Percentiles rank a stretch among this genome's conserved stretches.
phyloP scores from a whole-genome alignment of 2,888 invertebrate species.

The Mythimna ferrago region DNA sequence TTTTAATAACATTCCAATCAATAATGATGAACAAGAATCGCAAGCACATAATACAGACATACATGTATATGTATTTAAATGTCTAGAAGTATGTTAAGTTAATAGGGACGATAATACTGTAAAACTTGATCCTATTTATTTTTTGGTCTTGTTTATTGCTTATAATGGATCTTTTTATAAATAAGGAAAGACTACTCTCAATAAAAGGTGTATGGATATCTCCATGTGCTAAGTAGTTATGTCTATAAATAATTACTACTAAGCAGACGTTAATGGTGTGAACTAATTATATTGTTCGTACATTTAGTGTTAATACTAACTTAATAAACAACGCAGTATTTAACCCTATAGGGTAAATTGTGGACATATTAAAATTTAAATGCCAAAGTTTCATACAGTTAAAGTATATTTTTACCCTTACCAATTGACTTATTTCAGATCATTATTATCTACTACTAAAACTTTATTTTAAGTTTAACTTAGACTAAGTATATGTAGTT shows the following conservation, averaged over 20 bases:
- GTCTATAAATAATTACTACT: constrained; percentile 33
- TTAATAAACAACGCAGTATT: background rate
- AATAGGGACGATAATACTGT: constrained; percentile 6
- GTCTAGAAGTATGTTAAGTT: constrained; percentile 22
- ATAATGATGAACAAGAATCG: constrained; percentile 8
- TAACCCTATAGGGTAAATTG: too few relatives aligned
- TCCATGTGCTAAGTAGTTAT: constrained; percentile 4
- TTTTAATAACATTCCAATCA: constrained; percentile 16
- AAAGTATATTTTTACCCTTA: background rate
- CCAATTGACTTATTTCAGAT: background rate
- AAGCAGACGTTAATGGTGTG: constrained; percentile 20
- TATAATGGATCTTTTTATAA: constrained; percentile 19
- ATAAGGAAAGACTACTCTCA: background rate
- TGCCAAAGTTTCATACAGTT: background rate
- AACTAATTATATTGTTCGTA: constrained; percentile 20
- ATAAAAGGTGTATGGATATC: constrained; percentile 28
- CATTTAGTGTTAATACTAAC: background rate
- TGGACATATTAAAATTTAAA: background rate
- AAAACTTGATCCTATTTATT: constrained; percentile 28
- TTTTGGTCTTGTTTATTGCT: background rate
- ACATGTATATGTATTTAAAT: constrained; percentile 4
- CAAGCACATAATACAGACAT: background rate
- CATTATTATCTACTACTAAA: too few relatives aligned
- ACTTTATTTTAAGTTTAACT: too few relatives aligned
- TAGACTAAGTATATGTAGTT: too few relatives aligned